Conservation (phyloP, 1,140 invertebrate species). For the Sitophilus oryzae region DNA sequence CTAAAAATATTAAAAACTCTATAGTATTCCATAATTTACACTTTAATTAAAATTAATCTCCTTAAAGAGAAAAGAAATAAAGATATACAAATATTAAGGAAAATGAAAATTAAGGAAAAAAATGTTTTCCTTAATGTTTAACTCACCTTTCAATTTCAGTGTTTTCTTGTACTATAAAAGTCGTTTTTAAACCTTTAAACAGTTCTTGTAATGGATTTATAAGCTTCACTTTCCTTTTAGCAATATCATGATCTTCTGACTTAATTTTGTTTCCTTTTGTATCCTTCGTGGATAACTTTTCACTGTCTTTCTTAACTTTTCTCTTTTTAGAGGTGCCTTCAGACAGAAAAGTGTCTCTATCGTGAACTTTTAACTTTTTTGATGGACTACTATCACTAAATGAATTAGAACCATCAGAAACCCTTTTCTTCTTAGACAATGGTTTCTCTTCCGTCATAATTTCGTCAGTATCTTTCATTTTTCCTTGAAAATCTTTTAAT, state of each 20-base stretch:
- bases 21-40: not conserved
- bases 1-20: slow-evolving; percentile 25
- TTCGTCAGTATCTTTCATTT: not conserved
- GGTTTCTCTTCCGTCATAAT: slow-evolving; percentile 2
- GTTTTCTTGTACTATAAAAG: slow-evolving; percentile 17
- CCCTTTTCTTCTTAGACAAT: slow-evolving; percentile 29
- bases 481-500: slow-evolving; percentile 44
- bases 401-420: too few relatives aligned
- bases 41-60: too few relatives aligned
- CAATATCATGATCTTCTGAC: not conserved
- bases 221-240: slow-evolving; percentile 12
- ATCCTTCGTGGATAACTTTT: not conserved
- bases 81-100: too few relatives aligned
- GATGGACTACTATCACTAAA: too few relatives aligned
- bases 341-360: not conserved
- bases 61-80: too few relatives aligned
- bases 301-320: not conserved
- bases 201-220: slow-evolving; percentile 46
- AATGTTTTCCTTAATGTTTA: too few relatives aligned
- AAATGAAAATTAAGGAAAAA: too few relatives aligned
- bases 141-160: slow-evolving; percentile 19
- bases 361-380: too few relatives aligned
- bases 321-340: not conserved
- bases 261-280: too few relatives aligned
- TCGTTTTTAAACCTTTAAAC: slow-evolving; percentile 29